Evolutionary conservation across 2,797 vertebrate species (phyloP).

Genomic region (Glossophaga mutica): DNA sequence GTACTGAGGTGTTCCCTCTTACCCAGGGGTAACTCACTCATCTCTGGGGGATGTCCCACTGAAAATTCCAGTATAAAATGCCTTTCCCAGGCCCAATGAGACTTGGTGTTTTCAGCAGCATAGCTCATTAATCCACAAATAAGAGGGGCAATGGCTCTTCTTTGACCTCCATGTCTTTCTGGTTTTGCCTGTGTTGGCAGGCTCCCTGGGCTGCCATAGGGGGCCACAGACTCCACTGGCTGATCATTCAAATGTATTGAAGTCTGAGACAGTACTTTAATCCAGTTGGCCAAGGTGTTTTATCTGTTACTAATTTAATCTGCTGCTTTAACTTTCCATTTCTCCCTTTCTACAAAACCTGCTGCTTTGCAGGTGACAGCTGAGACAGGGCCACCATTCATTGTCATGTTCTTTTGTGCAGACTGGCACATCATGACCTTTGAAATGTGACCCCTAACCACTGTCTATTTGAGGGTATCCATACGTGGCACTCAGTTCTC

Average conservation of each 20-base stretch:
- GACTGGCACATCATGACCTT: not conserved
- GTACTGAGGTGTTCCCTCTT: no score
- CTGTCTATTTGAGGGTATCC: not conserved
- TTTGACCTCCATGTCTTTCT: not conserved
- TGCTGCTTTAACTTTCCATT: not conserved
- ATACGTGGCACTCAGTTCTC: not conserved
- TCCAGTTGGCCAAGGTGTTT: not conserved
- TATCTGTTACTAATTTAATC: not conserved
- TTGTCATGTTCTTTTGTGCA: not conserved
- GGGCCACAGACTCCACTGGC: not conserved
- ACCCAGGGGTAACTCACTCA: not conserved
- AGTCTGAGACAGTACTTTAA: not conserved
- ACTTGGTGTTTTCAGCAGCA: not conserved
- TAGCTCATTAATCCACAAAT: rapidly evolving
- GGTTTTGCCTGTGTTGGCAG: not conserved
- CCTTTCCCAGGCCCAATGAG: not conserved
- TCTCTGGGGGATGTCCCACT: not conserved
- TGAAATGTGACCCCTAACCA: not conserved
- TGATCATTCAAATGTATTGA: not conserved
- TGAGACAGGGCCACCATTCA: not conserved
- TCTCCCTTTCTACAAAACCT: not conserved
- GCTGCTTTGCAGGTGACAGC: not conserved
- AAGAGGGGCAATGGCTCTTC: not conserved
- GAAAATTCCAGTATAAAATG: not conserved
- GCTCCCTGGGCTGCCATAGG: not conserved